Percentiles rank a stretch among this genome's conserved stretches.
Evolutionary conservation across 2,797 vertebrate genomes (phyloP).

Genomic region (Sebastes minor): DNA sequence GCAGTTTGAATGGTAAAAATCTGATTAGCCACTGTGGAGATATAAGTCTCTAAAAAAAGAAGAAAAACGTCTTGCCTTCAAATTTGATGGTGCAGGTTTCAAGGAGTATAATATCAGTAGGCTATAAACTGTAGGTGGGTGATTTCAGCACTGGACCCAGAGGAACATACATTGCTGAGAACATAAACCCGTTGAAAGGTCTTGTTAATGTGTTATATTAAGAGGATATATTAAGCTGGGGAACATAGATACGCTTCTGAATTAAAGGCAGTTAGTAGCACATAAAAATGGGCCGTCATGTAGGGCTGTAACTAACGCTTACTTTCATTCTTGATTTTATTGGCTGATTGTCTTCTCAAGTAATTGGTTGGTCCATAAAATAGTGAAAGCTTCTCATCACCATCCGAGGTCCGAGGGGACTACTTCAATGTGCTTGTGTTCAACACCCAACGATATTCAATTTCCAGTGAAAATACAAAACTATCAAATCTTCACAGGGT

Average conservation of each 20-base stretch:
- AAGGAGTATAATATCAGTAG: neutral
- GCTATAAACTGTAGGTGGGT: neutral
- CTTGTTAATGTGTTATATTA: neutral
- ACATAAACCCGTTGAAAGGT: neutral
- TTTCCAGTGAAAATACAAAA: neutral
- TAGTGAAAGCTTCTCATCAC: neutral
- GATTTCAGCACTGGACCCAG: neutral
- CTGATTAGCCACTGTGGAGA: neutral
- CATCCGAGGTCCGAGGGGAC: neutral
- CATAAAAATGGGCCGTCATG: no score
- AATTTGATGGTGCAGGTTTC: neutral
- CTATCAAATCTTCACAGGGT: neutral
- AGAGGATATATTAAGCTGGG: neutral
- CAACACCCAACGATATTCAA: neutral
- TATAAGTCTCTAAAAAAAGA: neutral
- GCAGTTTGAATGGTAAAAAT: neutral
- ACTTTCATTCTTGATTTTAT: neutral
- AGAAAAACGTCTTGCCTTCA: neutral
- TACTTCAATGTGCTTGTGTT: neutral
- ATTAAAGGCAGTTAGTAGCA: neutral
- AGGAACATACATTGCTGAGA: neutral
- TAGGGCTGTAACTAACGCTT: neutral
- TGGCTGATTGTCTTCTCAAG: neutral
- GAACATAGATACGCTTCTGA: neutral
- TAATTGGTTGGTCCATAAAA: neutral